A percentile compares a stretch with the other conserved stretches of the same genome.
Evolutionary conservation across 1,140 invertebrate genomes (phyloP).

Genomic region (Charaxes varanes): DNA sequence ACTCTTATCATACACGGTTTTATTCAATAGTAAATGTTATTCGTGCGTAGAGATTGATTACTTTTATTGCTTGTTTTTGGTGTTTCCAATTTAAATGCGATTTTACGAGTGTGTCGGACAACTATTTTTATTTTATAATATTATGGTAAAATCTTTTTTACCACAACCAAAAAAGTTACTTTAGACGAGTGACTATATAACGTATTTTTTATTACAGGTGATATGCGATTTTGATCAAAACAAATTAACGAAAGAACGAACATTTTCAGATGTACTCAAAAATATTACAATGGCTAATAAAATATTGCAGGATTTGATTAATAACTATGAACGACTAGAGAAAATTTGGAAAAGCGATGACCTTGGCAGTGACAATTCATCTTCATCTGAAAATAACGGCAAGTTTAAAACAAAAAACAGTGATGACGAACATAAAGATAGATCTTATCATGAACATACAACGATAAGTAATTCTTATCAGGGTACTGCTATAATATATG

Average conservation of each 20-base stretch:
- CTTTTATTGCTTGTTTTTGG: conserved; percentile 4
- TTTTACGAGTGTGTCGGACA: not conserved
- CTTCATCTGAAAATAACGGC: conserved; percentile 24
- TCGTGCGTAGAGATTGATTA: conserved; percentile 3
- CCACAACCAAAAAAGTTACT: not conserved
- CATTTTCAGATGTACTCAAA: conserved; percentile 31
- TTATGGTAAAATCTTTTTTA: conserved; percentile 1
- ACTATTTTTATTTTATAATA: not conserved
- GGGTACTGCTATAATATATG: conserved; percentile 13
- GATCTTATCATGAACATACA: conserved; percentile 1
- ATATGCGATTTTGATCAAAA: not conserved
- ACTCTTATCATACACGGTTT: too few species aligned
- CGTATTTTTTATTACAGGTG: conserved; percentile 8
- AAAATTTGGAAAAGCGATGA: conserved; percentile 32
- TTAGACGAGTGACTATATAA: not conserved
- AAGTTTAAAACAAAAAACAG: conserved; percentile 14
- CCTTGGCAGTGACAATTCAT: conserved; percentile 19
- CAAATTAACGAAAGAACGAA: conserved; percentile 11
- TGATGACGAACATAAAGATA: conserved; percentile 11
- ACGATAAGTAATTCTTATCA: conserved; percentile 5
- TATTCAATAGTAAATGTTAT: too few species aligned
- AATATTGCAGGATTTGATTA: conserved; percentile 37
- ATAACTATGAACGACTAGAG: conserved; percentile 37
- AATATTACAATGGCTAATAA: conserved; percentile 42
- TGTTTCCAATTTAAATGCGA: conserved; percentile 2